Evolutionary conservation across 2,113 vertebrate genomes (phyloP), one percentile per base, ranked within the genome.

Genomic region (Dunckerocampus dactyliophorus): DNA sequence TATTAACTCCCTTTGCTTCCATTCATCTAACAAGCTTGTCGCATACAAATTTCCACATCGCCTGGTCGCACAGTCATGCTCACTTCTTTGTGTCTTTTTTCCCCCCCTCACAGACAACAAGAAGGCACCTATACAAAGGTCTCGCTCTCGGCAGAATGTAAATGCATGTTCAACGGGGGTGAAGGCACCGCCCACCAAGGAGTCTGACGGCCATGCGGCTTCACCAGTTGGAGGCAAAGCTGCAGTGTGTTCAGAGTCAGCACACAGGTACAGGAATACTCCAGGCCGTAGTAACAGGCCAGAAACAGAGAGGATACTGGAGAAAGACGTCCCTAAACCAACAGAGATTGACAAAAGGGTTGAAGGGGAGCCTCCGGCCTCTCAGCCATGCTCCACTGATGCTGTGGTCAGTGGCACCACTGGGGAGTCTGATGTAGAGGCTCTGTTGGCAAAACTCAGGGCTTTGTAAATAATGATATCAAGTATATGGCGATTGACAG

Each of bases 391-490:
- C 47, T 69, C 74, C 55, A 51, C 60, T 9, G 63, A 24, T 45
- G 57, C 74, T 34, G 43, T 59, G 1, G 55, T 76, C 55, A 47
- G 65, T 56, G 65, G 69, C 10, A 53, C 73, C 47, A 84, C 67
- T 1, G 79, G 75, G 31, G 85, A 85, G 46, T 69, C 87, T 7
- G 95, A 97, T 83, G 93, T 99, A 12, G 95, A 99, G 86, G 92
- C 95, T 80, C 93, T 99, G 14, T 89, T 99, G 72, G 93, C 95
- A 67, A 92, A 91, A 84, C 91, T 99, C 64, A 89, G 94, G 82
- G 93, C 94, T 14, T 89, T 99, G 53, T 98, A 89, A 92, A 54
- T 11, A 54, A 60, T 11, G 2, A 16, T 24, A 51, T 37, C 8
- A 7, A 59, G n/a, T n/a, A n/a, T 8, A 3, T 7, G 8, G 15